Conservation (phyloP, 2,888 invertebrate species). For the Volucella zonaria region DNA sequence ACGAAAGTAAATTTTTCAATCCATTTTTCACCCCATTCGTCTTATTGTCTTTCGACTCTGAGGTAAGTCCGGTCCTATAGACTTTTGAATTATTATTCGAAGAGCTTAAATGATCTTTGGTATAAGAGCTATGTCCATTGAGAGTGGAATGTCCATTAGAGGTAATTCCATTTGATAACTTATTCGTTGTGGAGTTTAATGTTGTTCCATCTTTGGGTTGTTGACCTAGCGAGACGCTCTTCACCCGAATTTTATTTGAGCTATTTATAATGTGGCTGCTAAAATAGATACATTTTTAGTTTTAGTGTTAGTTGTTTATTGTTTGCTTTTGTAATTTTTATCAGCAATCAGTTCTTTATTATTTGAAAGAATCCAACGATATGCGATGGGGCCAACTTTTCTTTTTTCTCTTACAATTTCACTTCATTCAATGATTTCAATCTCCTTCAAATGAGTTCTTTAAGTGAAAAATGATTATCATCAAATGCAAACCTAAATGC, state of each 20-base stretch:
- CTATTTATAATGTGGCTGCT: conserved; percentile 70
- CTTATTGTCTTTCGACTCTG: conserved; percentile 43
- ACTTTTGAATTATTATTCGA: conserved; percentile 59
- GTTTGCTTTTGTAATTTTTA: neutral
- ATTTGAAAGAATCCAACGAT: conserved; percentile 5
- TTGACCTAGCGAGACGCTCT: conserved; percentile 46
- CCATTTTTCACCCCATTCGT: conserved; percentile 56
- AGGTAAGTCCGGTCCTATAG: conserved; percentile 50
- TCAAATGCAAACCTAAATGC: no score
- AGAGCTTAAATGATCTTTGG: conserved; percentile 52
- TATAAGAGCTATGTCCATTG: conserved; percentile 63
- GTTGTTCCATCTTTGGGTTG: conserved; percentile 37
- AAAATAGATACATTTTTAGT: conserved; percentile 52
- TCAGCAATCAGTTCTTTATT: conserved; percentile 23
- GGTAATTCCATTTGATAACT: conserved; percentile 65
- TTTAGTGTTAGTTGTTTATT: conserved; percentile 47
- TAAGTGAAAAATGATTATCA: no score
- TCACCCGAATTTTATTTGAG: conserved; percentile 54
- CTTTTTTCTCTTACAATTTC: no score
- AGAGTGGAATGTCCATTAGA: conserved; percentile 67
- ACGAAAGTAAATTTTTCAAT: conserved; percentile 54
- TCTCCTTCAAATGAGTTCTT: no score
- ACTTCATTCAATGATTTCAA: no score
- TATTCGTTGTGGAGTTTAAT: conserved; percentile 48
- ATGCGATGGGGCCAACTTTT: no score